phyloP scores from a whole-genome alignment of 2,797 vertebrate genomes.

The Gallinago stenura region DNA sequence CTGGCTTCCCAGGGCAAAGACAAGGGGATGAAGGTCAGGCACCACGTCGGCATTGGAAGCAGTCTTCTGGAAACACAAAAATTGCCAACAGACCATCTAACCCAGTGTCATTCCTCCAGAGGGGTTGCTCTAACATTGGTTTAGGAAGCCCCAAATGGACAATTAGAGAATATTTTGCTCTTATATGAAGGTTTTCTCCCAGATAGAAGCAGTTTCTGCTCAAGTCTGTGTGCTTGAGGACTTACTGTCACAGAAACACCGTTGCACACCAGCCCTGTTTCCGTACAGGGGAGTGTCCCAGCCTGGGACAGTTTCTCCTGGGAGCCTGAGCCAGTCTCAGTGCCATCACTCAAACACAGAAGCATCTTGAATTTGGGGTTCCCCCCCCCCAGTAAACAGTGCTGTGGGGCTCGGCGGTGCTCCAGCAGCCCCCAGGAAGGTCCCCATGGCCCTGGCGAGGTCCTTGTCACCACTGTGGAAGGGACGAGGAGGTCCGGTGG shows the following conservation, averaged over 20 bases:
- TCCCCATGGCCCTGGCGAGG: fast-evolving
- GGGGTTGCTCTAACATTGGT: background rate
- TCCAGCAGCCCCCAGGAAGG: background rate
- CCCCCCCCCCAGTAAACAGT: background rate
- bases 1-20: background rate
- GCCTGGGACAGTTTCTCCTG: background rate
- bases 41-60: fast-evolving
- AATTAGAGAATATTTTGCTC: background rate
- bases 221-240: background rate
- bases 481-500: too few species aligned
- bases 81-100: background rate
- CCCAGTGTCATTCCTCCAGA: background rate
- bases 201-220: background rate
- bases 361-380: fast-evolving
- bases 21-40: background rate
- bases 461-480: background rate
- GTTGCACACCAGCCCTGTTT: background rate
- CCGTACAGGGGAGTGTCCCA: background rate
- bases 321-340: background rate
- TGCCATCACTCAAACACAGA: background rate
- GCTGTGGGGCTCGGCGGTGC: background rate
- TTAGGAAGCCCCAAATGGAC: background rate
- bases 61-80: background rate
- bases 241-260: background rate
- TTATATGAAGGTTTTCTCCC: background rate